Percentiles rank a stretch among this genome's conserved stretches.
phyloP scores from a whole-genome alignment of 1,140 invertebrate species.

The Stratiolaelaps scimitus region DNA sequence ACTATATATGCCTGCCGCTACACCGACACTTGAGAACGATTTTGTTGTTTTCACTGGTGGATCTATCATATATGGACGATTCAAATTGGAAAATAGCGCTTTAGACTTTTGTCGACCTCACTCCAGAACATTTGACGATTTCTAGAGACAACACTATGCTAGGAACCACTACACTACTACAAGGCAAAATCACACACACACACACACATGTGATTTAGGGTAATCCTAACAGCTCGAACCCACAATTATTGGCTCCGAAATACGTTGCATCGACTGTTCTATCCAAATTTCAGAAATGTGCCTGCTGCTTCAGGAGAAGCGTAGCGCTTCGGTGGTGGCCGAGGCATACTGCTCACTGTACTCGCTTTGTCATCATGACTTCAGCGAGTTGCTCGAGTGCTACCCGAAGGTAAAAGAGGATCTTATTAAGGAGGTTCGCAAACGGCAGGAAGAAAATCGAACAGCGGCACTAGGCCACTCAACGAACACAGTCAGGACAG shows the following conservation, averaged over 20 bases:
- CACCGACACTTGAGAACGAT: too few species aligned
- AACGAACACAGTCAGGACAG: too few species aligned
- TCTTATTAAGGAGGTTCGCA: too few species aligned
- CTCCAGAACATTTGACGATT: background rate
- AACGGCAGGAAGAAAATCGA: too few species aligned
- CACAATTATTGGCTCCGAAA: background rate
- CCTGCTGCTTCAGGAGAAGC: background rate
- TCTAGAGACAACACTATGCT: background rate
- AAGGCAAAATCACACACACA: background rate
- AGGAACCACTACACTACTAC: background rate
- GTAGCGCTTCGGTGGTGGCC: constrained; percentile 2
- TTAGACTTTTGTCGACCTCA: too few species aligned
- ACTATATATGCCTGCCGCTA: too few species aligned
- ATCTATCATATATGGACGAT: too few species aligned
- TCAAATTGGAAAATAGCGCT: too few species aligned
- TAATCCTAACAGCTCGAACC: background rate
- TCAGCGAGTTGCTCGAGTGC: background rate
- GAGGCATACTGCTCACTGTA: constrained; percentile 1
- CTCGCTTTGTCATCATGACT: background rate
- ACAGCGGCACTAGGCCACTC: too few species aligned
- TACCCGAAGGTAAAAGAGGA: too few species aligned
- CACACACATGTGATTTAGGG: background rate
- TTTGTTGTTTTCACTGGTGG: too few species aligned
- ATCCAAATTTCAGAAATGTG: background rate
- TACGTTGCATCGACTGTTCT: background rate